Conservation (phyloP, 2,797 vertebrate genomes). For the Rhodeus uyekii region DNA sequence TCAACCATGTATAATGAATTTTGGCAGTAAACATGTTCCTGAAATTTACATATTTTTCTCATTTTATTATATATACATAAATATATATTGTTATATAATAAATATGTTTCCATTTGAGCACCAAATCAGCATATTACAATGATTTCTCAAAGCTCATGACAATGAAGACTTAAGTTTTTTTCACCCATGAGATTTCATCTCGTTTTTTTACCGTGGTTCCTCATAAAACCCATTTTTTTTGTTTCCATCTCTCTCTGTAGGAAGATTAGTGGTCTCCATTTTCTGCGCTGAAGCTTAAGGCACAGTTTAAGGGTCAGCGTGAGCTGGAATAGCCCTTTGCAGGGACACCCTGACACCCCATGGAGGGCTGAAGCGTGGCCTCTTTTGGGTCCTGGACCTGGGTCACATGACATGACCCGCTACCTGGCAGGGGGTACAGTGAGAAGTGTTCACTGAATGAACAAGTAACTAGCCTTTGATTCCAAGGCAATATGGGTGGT, state of each 20-base stretch:
- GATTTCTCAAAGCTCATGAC: neutral
- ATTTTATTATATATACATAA: too few relatives aligned
- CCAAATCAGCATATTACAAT: neutral
- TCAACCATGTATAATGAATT: too few relatives aligned
- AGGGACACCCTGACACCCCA: conserved; percentile 73
- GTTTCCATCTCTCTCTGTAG: conserved; percentile 13
- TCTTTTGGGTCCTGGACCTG: conserved; percentile 55
- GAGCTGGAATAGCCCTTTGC: conserved; percentile 69
- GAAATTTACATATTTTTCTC: too few relatives aligned
- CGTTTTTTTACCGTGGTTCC: too few relatives aligned
- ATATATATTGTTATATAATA: too few relatives aligned
- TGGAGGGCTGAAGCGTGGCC: conserved; percentile 67
- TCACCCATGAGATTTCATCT: neutral
- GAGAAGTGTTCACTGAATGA: conserved; percentile 51
- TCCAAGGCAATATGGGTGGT: conserved; percentile 59
- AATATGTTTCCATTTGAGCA: neutral
- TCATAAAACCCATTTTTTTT: neutral
- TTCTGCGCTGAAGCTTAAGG: conserved; percentile 67
- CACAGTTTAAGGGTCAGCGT: conserved; percentile 75
- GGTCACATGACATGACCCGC: conserved; percentile 58
- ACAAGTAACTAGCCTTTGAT: conserved; percentile 47
- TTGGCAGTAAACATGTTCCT: neutral
- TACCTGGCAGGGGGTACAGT: conserved; percentile 48
- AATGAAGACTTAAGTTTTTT: neutral
- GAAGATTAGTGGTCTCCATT: conserved; percentile 61